Base-by-base conservation (phyloP, 1,140 invertebrate genomes). In the Chionoecetes opilio region DNA sequence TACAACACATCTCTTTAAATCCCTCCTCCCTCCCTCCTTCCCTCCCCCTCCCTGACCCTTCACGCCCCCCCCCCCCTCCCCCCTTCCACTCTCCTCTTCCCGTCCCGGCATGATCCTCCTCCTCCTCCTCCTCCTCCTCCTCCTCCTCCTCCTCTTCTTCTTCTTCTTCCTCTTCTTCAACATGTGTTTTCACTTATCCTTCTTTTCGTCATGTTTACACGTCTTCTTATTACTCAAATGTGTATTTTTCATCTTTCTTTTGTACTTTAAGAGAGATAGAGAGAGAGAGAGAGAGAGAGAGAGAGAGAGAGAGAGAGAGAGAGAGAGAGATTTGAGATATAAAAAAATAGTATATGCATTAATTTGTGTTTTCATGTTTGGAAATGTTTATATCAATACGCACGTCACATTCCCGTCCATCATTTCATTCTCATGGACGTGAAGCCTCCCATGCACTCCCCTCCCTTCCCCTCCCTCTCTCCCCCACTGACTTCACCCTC, bases 1-100 rank as follows among this genome's bases (percentile, higher is more conserved):
- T 90, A 41, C 37, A 31, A 46, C 88, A 41, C 38, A 90, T 90
- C 88, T 90, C 88, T 90, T 90, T 90, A 90, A 90, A 90, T 93
- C 38, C 38, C 37, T 46, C 41, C 38, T 75, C 21, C 34, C 38
- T 41, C 38, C 37, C 26, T 38, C 63, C 0, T 75, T 41, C 32
- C 53, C 34, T 41, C 91, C 34, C 82, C 38, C 26, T 46, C 35
- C 6, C 92, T 29, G 26, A 46, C 92, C 9, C 17, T n/a, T 63
- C 32, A 26, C 84, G 11, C 75, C 91, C 34, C 31, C 63, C 75
- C 41, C 75, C 63, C 34, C 31, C 63, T 82, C 63, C 38, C 29
- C 86, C 82, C 11, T 37, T 41, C 46, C 37, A n/a, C n/a, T n/a
- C n/a, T n/a, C 37, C 17, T 86, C 84, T 46, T 29, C 29, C 82